Percentiles rank a stretch among this genome's conserved stretches.
Evolutionary conservation across 2,797 vertebrate genomes (phyloP).

Genomic region (Halcyon badia): DNA sequence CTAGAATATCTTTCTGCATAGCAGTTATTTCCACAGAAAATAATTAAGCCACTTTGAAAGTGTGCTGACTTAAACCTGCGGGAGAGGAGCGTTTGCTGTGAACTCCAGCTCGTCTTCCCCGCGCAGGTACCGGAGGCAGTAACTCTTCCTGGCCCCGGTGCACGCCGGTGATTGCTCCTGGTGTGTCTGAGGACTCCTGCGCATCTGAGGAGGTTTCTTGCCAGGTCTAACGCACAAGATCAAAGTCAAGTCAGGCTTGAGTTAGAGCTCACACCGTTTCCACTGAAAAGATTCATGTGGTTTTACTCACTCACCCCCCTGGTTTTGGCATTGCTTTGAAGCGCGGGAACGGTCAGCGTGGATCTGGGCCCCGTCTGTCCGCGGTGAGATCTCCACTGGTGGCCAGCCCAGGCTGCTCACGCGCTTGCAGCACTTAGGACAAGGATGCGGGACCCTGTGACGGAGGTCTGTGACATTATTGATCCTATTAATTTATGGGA

Average conservation of each 20-base stretch:
- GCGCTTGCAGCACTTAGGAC: background rate
- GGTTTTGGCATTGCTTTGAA: background rate
- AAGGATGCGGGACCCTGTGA: background rate
- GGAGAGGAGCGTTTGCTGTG: background rate
- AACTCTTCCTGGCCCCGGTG: background rate
- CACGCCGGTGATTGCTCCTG: background rate
- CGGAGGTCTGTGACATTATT: background rate
- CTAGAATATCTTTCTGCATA: background rate
- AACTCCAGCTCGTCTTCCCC: background rate
- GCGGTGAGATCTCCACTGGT: background rate
- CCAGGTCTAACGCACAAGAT: background rate
- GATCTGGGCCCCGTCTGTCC: background rate
- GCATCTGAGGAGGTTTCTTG: background rate
- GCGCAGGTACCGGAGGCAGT: background rate
- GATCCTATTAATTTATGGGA: conserved; percentile 9
- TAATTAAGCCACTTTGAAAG: background rate
- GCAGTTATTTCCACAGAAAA: background rate
- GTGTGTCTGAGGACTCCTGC: background rate
- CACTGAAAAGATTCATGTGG: background rate
- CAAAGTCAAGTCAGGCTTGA: background rate
- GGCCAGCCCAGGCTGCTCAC: background rate
- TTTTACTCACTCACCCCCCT: background rate
- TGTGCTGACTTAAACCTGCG: background rate
- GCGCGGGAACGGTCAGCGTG: background rate
- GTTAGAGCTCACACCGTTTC: background rate